Evolutionary conservation across 1,140 invertebrate species (phyloP).

Genomic region (Temnothorax longispinosus): DNA sequence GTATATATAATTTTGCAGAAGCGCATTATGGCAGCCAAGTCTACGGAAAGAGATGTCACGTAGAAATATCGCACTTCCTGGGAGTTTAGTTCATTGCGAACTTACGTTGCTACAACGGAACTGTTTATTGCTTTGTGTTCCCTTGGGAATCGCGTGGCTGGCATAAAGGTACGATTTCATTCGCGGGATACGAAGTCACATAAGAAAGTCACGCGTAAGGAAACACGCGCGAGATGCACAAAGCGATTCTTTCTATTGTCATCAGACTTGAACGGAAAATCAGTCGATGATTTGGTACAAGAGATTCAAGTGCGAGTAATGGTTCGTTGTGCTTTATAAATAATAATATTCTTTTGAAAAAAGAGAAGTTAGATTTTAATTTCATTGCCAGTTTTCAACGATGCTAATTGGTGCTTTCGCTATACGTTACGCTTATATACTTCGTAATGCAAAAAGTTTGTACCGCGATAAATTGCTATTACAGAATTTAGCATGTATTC

Average conservation of each 20-base stretch:
- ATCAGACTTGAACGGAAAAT: not conserved
- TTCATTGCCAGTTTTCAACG: not conserved
- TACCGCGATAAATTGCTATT: not conserved
- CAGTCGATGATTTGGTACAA: not conserved
- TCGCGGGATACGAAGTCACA: not conserved
- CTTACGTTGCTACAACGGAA: not conserved
- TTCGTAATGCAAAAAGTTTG: not conserved
- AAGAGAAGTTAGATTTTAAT: not conserved
- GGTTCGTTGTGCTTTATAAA: not conserved
- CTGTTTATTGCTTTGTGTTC: conserved; percentile 30
- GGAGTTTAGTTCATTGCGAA: conserved; percentile 23
- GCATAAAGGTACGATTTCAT: conserved; percentile 8
- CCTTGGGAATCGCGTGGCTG: conserved; percentile 29
- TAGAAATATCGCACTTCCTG: conserved; percentile 35
- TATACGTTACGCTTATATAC: not conserved
- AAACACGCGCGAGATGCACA: not conserved
- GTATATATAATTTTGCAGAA: too few relatives aligned
- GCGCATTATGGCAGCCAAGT: not conserved
- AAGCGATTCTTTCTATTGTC: not conserved
- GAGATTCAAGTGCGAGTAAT: not conserved
- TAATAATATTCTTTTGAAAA: not conserved
- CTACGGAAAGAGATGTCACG: not conserved
- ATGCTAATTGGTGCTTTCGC: not conserved
- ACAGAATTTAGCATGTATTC: not conserved
- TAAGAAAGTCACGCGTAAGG: not conserved